A percentile compares a stretch with the other conserved stretches of the same genome.
phyloP scores from a whole-genome alignment of 2,113 vertebrate genomes.

The Rutilus rutilus region DNA sequence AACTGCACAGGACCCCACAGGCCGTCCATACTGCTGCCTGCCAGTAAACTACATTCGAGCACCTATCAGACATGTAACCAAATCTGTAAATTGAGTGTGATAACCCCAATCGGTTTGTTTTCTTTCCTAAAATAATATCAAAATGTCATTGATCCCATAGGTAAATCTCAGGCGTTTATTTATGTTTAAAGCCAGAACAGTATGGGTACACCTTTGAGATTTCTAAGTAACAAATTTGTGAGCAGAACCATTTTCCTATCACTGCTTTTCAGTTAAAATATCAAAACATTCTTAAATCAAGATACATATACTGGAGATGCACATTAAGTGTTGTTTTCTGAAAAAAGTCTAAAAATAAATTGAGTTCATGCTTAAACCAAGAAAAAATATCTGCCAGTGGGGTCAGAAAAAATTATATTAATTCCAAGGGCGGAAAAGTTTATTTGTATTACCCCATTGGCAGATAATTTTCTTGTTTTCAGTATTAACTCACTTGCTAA shows the following conservation, averaged over 20 bases:
- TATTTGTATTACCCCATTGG: too few relatives aligned
- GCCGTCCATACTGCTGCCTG: conserved; percentile 56
- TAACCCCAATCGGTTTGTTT: conserved; percentile 40
- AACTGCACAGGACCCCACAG: conserved; percentile 48
- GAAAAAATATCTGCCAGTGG: too few relatives aligned
- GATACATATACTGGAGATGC: too few relatives aligned
- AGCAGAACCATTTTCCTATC: background rate
- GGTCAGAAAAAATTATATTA: too few relatives aligned
- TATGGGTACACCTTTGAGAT: background rate
- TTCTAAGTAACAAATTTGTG: conserved; percentile 45
- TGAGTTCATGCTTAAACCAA: too few relatives aligned
- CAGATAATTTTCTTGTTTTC: too few relatives aligned
- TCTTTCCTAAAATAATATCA: conserved; percentile 40
- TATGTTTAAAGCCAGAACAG: background rate
- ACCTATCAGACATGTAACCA: conserved; percentile 34
- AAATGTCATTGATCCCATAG: conserved; percentile 20
- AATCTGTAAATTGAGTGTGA: conserved; percentile 28
- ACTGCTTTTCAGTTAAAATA: too few relatives aligned
- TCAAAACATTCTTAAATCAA: too few relatives aligned
- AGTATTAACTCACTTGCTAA: too few relatives aligned
- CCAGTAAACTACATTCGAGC: conserved; percentile 22
- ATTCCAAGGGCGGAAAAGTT: too few relatives aligned
- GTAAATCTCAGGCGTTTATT: conserved; percentile 26
- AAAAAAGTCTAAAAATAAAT: too few relatives aligned
- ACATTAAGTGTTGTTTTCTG: too few relatives aligned